Percentiles rank a stretch among this genome's conserved stretches.
Conservation (phyloP, 2,797 vertebrate species). For the Potorous gilbertii region DNA sequence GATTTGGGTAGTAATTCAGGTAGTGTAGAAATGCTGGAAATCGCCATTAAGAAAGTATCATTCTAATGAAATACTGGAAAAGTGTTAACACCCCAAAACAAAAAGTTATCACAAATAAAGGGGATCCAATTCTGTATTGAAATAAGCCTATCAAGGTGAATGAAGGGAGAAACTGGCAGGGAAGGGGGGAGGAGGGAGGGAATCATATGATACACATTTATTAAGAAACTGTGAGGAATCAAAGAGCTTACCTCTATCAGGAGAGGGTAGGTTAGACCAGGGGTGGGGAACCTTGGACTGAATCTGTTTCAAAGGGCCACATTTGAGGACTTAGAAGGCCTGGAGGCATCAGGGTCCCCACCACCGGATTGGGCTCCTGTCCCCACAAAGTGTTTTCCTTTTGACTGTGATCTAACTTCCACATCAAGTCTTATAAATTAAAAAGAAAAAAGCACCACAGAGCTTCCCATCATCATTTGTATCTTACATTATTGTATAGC, state of each 20-base stretch:
- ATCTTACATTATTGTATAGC: background rate
- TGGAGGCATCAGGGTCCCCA: too few species aligned
- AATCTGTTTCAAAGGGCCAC: too few species aligned
- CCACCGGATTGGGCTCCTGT: background rate
- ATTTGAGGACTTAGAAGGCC: too few species aligned
- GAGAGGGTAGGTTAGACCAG: background rate
- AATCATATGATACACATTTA: background rate
- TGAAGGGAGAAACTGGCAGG: background rate
- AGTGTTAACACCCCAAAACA: background rate
- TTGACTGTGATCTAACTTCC: background rate
- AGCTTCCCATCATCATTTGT: background rate
- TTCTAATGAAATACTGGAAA: background rate
- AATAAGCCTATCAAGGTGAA: background rate
- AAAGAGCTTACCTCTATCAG: background rate
- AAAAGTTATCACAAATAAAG: background rate
- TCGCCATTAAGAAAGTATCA: background rate
- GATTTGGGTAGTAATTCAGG: background rate
- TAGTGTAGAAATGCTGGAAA: background rate
- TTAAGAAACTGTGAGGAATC: background rate
- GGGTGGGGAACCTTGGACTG: too few species aligned
- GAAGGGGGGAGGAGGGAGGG: background rate
- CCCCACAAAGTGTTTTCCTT: background rate
- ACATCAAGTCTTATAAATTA: background rate
- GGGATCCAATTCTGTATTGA: background rate
- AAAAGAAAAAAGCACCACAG: background rate